A percentile compares a stretch with the other conserved stretches of the same genome.
Conservation (phyloP, 2,888 invertebrate species). For the Rhodophaea formosa region DNA sequence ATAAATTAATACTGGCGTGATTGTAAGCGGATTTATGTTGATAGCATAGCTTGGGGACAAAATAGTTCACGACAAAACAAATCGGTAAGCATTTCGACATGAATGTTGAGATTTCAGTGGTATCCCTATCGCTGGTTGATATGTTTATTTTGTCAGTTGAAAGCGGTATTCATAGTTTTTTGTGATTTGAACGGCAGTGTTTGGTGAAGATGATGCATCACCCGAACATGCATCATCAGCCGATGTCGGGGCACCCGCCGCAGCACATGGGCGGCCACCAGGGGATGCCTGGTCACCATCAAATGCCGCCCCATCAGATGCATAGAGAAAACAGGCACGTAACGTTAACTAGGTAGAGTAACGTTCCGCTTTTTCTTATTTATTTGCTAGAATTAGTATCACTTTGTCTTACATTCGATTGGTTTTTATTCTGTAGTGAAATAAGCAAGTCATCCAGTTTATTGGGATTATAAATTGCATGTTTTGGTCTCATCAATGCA, state of each 20-base stretch:
- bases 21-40: conserved; percentile 66
- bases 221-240: conserved; percentile 81
- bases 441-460: conserved; percentile 2
- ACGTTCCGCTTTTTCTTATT: conserved; percentile 61
- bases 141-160: conserved; percentile 61
- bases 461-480: neutral
- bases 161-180: conserved; percentile 52
- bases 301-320: conserved; percentile 84
- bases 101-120: conserved; percentile 41
- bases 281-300: conserved; percentile 80
- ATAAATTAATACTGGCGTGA: conserved; percentile 58
- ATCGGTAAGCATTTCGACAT: conserved; percentile 65
- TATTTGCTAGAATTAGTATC: conserved; percentile 43
- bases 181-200: conserved; percentile 60
- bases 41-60: conserved; percentile 52
- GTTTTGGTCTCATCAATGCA: neutral
- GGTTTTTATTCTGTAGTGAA: neutral
- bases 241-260: conserved; percentile 76
- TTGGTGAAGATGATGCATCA: conserved; percentile 78
- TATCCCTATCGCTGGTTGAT: conserved; percentile 43
- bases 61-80: conserved; percentile 48
- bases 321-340: conserved; percentile 83
- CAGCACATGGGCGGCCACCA: conserved; percentile 74
- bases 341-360: conserved; percentile 72
- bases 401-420: neutral